Evolutionary conservation across 92 coral and sea anemone genomes (phyloP), one percentile per base, ranked within the genome.

Genomic region (Pocillopora meandrina): DNA sequence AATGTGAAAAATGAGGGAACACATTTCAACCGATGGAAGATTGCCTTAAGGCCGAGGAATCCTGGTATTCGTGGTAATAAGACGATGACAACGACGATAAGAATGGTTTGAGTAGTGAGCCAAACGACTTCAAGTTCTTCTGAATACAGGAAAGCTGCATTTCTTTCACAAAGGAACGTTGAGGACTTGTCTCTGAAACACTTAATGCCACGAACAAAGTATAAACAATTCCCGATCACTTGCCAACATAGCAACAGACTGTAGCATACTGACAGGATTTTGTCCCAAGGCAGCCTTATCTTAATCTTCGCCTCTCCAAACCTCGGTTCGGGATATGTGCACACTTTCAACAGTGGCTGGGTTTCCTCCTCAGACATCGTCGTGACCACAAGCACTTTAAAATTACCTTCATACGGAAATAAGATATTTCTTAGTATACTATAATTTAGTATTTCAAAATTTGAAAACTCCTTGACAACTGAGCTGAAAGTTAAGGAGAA

Each of bases 211-310:
- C 80, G 80, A 9, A 76, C 12, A 21, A 76, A 8, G 80, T 76
- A 76, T 67, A 76, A 60, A 3, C 80, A 76, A 19, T 36, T 76
- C 16, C 67, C 80, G 1, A 10, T 33, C 80, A 76, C 17, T 31
- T 76, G 68, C 80, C 69, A 76, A 23, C 80, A 76, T 3, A 76
- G 68, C 15, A 76, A 59, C 33, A 76, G 16, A 10, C 31, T 76
- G 56, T 52, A 76, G 16, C 36, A 61, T 23, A 17, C 56, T 11
- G 80, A 23, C 17, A 60, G 33, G 23, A 76, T 2, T 34, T 61
- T 60, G 15, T 17, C 23, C 80, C 67, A 76, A 2, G 56, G 68
- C 60, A 21, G 18, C 31, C 20, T 59, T 18, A 6, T 76, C 31
- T 26, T 5, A 23, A 11, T 76, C 73, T 35, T 69, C 13, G 20